These are phyloP conservation scores for Prenolepis imparis DNA, from an alignment of 2,888 invertebrate genomes.

Conservation along the genomic window DNA sequence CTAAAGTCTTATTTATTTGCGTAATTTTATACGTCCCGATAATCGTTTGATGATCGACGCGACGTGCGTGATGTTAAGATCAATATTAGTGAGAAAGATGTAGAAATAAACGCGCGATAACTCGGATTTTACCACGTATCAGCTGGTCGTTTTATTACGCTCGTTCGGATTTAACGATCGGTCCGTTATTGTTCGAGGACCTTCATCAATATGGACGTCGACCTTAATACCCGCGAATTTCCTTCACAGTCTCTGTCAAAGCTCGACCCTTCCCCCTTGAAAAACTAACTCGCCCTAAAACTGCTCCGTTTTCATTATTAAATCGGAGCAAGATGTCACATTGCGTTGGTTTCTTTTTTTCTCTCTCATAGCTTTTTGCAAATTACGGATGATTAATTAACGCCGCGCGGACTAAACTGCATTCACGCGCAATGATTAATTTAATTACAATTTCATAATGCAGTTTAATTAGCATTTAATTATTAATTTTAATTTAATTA, in stretches of 20 bases:
- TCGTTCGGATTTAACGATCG: slow-evolving; percentile 61
- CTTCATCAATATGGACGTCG: slow-evolving; percentile 41
- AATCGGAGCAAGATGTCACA: background rate
- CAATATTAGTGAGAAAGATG: background rate
- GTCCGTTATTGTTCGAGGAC: slow-evolving; percentile 37
- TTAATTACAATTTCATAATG: slow-evolving; percentile 37
- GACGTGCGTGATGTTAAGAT: slow-evolving; percentile 12
- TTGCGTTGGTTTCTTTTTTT: background rate
- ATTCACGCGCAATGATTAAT: slow-evolving; percentile 12
- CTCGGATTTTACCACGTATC: slow-evolving; percentile 39
- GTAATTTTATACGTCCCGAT: background rate
- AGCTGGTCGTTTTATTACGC: slow-evolving; percentile 44
- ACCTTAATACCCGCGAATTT: slow-evolving; percentile 45
- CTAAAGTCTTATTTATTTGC: background rate
- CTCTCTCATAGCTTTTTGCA: slow-evolving; percentile 7
- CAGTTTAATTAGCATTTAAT: slow-evolving; percentile 20
- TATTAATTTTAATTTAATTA: background rate
- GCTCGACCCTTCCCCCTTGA: background rate
- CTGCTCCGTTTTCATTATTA: slow-evolving; percentile 20
- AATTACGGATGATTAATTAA: slow-evolving; percentile 17
- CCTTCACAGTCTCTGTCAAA: slow-evolving; percentile 16
- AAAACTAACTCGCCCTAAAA: slow-evolving; percentile 16
- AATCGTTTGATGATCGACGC: background rate
- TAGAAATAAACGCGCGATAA: slow-evolving; percentile 38
- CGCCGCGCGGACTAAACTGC: slow-evolving; percentile 3